Evolutionary conservation across 2,797 vertebrate species (phyloP), one percentile per base, ranked within the genome.

Genomic region (Gephyroberyx darwinii): DNA sequence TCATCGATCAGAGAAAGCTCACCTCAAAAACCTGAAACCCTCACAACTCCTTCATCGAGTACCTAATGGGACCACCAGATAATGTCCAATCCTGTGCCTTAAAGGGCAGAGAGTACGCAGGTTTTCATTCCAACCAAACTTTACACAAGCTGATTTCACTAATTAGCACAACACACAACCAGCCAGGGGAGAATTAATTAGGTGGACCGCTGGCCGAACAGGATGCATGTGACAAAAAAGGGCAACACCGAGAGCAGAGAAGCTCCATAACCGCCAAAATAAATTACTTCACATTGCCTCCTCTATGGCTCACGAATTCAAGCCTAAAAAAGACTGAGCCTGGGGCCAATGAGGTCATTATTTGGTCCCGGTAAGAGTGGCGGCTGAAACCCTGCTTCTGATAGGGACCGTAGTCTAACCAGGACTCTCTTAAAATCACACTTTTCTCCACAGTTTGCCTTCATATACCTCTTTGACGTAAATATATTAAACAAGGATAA

Each of bases 261-360:
- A 61, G 62, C 75, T 61, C 59, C 60, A 80, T 64, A 77, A 76
- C 71, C 69, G 72, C 68, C 68, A 70, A 82, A 70, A 59, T 80
- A 86, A 86, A 88, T 83, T 33, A 83, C 65, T 58, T 67, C 62
- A 69, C 77, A 85, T 71, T 67, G 71, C 83, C 73, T 77, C 54
- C 20, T 65, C 78, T 78, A 52, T 50, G 31, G 69, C 75, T 88
- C 68, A 65, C 57, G 53, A 62, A 84, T 77, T 72, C 50, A 68
- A 48, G 68, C 62, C 65, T 52, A 68, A 80, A 84, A 78, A 79
- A 74, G 65, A 74, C 65, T 31, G 17, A 65, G 43, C 69, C 63
- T 30, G 14, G 50, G 73, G 85, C 67, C 57, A 22, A 65, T 65
- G 67, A 64, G 76, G 63, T 84, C 80, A 85, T 77, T 48, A 31